Conservation (phyloP, 2,888 invertebrate genomes). For the Acholoe squamosa region DNA sequence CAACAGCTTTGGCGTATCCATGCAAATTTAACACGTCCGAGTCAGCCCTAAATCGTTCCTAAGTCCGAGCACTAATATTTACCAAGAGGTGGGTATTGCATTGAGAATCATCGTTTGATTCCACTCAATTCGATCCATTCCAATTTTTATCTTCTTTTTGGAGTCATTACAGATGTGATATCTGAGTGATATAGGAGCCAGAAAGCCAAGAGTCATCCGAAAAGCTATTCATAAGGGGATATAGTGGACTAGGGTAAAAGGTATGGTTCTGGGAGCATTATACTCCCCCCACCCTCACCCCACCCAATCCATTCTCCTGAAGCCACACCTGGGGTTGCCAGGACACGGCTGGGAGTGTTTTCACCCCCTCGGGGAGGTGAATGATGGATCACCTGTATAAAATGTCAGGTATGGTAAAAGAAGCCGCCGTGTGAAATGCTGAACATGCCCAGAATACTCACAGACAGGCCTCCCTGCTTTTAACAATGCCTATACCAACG, state of each 20-base stretch:
- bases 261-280: background rate
- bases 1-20: constrained; percentile 30
- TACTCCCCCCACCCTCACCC: background rate
- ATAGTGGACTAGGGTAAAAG: background rate
- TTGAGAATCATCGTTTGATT: constrained; percentile 53
- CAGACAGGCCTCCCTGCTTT: background rate
- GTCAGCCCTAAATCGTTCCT: constrained; percentile 28
- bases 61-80: constrained; percentile 42
- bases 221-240: background rate
- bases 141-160: constrained; percentile 20
- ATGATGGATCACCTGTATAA: constrained; percentile 41
- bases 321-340: constrained; percentile 25
- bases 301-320: too few species aligned
- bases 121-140: constrained; percentile 22
- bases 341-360: constrained; percentile 29
- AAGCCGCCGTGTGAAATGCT: constrained; percentile 5
- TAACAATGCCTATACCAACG: background rate
- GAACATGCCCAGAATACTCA: background rate
- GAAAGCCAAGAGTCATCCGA: background rate
- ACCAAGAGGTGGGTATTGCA: constrained; percentile 51
- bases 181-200: constrained; percentile 12
- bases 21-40: constrained; percentile 53
- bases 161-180: background rate
- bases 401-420: constrained; percentile 34
- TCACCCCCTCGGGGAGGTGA: background rate